Base-by-base conservation (phyloP, 2,888 invertebrate species). In the Meandrusa payeni region DNA sequence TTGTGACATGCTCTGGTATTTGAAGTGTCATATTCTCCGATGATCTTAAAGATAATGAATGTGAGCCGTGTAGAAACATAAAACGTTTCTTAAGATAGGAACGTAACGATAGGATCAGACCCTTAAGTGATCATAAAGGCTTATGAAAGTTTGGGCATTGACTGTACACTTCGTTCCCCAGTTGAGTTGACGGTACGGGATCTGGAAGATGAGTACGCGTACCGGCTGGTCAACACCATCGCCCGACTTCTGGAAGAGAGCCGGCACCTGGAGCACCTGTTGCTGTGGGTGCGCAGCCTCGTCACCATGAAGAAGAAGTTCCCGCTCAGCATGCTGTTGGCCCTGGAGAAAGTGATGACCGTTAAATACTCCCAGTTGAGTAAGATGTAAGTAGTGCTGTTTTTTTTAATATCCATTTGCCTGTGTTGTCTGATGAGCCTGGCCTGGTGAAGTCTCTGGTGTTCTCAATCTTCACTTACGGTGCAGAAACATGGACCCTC, bases 251-350 rank as follows among this genome's bases (percentile, higher is more conserved):
- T 98, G 11, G 96, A 95, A 55, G 89, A 89, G 19, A 94, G 96
- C 1, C 89, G 91, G 0, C 98, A 98, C 65, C 67, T 99, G 26
- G 96, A 98, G 63, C 97, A 96, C 67, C 95, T 98, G 67, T 81
- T 97, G 22, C 77, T 90, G 28, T 98, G 97, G 97, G 87, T 92
- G 23, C 90, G 92, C 55, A 77, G 85, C 7, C 70, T 97, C 1
- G 72, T 98, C 22, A 92, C 91, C 0, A 71, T 77, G 20, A 92
- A 93, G 64, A 88, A 89, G 51, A 73, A 89, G 60, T 79, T 92
- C 64, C 89, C 93, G 48, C 87, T 93, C 78, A 89, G 93, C 23
- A 89, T 91, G 0, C 71, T 97, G 5, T 71, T 95, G 37, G 89
- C 92, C 0, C 60, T 97, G 12, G 96, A 96, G 67, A 96, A 95